phyloP scores from a whole-genome alignment of 2,888 invertebrate species.

The Acanthosepion lycidas region DNA sequence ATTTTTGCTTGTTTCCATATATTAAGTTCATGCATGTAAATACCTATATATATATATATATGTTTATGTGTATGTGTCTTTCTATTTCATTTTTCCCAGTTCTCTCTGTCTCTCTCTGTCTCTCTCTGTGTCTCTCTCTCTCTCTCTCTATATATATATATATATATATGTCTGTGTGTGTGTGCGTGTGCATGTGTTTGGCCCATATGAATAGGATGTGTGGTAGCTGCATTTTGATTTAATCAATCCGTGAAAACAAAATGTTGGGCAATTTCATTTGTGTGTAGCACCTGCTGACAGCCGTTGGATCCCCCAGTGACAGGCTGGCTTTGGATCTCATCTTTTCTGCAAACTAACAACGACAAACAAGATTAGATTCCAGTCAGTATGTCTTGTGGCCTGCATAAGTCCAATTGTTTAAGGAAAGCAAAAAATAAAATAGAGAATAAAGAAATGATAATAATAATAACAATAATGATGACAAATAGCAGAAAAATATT shows the following conservation, averaged over 20 bases:
- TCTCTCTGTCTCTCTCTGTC: too few relatives aligned
- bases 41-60: too few relatives aligned
- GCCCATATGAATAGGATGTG: background rate
- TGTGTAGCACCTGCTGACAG: background rate
- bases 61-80: too few relatives aligned
- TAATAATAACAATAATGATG: background rate
- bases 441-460: background rate
- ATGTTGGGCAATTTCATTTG: background rate
- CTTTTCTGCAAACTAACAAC: background rate
- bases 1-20: too few relatives aligned
- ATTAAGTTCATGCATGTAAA: too few relatives aligned
- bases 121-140: too few relatives aligned
- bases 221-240: background rate
- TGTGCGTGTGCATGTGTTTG: background rate
- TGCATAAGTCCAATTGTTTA: background rate
- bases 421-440: background rate
- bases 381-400: background rate
- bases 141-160: background rate
- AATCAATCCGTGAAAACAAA: background rate
- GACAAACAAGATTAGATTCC: background rate
- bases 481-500: too few relatives aligned
- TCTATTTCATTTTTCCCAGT: too few relatives aligned
- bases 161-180: background rate
- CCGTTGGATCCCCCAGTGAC: background rate
- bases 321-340: background rate